Base-by-base conservation (phyloP, 2,113 vertebrate genomes). In the Gavia stellata region DNA sequence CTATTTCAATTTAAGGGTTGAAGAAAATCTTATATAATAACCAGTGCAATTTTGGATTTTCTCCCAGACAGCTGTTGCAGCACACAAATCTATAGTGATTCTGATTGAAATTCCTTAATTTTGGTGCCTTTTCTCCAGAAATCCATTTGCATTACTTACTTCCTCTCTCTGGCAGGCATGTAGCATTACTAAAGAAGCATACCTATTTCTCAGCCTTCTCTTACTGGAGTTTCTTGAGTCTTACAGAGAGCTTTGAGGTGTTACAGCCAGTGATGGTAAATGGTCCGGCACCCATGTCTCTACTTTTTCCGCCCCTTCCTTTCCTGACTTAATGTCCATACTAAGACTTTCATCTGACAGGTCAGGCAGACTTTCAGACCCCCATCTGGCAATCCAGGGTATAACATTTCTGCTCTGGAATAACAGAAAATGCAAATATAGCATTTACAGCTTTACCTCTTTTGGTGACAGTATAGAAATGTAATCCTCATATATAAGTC, bases 381-480 rank as follows among this genome's bases (percentile, higher is more conserved):
- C 20, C 36, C 44, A 17, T 72, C n/a, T 74, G 53, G 23, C n/a
- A 77, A 40, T 62, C 18, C 62, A 90, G 9, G 14, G 9, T 74
- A 66, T 84, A 91, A 90, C 26, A 28, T 42, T 75, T 77, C 65
- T 94, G 38, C 44, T 79, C 20, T 59, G 66, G 25, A 55, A 50
- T 47, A 70, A 52, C 13, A 77, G 28, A 72, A 94, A 78, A 73
- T 70, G 21, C 31, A 81, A 86, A 65, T 42, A 5, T 82, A 86
- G 59, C 26, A 80, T 95, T 96, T 90, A 20, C 33, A 42, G 55
- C 34, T 85, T 94, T 98, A 99, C 99, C 99, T 99, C 99, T 99
- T 99, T 99, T 77, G 99, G 99, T 67, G 99, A 99, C 29, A 99
- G 98, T 97, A 99, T 99, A 94, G 99, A 99, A 97, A 99, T 99